These are phyloP conservation scores for Lethrus apterus DNA, from an alignment of 1,140 invertebrate genomes.

Conservation along the genomic window DNA sequence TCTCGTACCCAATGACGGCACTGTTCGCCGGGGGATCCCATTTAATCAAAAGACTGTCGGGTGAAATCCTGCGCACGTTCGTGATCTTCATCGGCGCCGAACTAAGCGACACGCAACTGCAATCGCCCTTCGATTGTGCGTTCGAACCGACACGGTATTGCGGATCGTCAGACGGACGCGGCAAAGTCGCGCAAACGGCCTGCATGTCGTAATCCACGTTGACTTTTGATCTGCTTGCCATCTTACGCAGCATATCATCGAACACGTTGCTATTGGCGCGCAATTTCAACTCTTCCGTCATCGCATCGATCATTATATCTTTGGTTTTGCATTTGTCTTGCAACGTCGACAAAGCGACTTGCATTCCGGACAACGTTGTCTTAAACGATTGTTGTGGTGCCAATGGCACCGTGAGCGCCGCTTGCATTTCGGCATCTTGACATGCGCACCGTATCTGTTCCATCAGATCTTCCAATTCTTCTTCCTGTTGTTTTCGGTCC, in stretches of 20 bases:
- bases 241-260: conserved; percentile 16
- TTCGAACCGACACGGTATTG: background rate
- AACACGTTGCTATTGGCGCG: conserved; percentile 24
- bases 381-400: conserved; percentile 7
- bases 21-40: conserved; percentile 21
- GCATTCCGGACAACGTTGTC: conserved; percentile 25
- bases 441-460: conserved; percentile 27
- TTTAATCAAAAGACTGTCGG: conserved; percentile 29
- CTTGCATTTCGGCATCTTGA: conserved; percentile 22
- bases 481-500: conserved; percentile 19
- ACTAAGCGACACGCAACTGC: background rate
- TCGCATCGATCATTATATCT: conserved; percentile 30
- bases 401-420: conserved; percentile 5
- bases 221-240: background rate
- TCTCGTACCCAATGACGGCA: conserved; percentile 26
- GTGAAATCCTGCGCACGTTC: conserved; percentile 19
- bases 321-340: conserved; percentile 32
- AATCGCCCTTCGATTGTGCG: background rate
- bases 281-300: conserved; percentile 26
- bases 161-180: conserved; percentile 8
- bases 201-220: conserved; percentile 10
- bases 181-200: conserved; percentile 6
- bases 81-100: conserved; percentile 1
- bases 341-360: conserved; percentile 28
- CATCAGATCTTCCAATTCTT: conserved; percentile 18